Conservation (phyloP, 2,888 invertebrate genomes). For the Eustalomyia histrio region DNA sequence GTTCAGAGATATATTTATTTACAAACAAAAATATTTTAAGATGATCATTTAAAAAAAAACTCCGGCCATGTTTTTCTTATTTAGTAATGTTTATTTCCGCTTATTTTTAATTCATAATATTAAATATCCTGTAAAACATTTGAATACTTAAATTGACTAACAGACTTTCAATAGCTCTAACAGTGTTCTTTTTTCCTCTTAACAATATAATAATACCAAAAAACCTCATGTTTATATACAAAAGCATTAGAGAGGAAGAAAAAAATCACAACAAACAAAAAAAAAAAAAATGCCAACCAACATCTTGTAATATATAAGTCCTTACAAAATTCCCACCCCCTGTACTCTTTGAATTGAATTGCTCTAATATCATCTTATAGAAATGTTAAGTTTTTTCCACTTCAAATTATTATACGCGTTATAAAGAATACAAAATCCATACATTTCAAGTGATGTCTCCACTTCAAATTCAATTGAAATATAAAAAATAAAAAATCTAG, state of each 20-base stretch:
- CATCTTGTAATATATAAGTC: constrained; percentile 34
- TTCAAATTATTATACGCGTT: constrained; percentile 42
- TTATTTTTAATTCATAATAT: constrained; percentile 47
- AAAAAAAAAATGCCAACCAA: constrained; percentile 39
- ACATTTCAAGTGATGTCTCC: constrained; percentile 15
- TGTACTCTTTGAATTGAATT: not conserved
- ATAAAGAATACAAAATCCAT: constrained; percentile 24
- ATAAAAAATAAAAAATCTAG: constrained; percentile 18
- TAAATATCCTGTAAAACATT: constrained; percentile 37
- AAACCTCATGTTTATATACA: constrained; percentile 54
- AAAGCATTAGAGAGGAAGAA: constrained; percentile 34
- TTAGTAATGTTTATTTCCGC: constrained; percentile 47
- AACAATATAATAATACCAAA: not conserved
- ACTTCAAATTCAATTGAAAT: constrained; percentile 40
- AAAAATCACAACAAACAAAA: not conserved
- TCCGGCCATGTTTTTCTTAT: constrained; percentile 9
- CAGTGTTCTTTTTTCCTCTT: not conserved
- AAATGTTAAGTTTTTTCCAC: constrained; percentile 33
- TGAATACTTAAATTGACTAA: constrained; percentile 9
- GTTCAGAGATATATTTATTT: too few species aligned
- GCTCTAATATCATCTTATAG: constrained; percentile 42
- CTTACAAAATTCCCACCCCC: constrained; percentile 9
- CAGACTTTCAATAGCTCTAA: constrained; percentile 42
- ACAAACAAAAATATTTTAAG: too few species aligned
- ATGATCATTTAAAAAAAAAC: not conserved